Evolutionary conservation across 2,888 invertebrate genomes (phyloP).

Genomic region (Herminia tarsipennalis): DNA sequence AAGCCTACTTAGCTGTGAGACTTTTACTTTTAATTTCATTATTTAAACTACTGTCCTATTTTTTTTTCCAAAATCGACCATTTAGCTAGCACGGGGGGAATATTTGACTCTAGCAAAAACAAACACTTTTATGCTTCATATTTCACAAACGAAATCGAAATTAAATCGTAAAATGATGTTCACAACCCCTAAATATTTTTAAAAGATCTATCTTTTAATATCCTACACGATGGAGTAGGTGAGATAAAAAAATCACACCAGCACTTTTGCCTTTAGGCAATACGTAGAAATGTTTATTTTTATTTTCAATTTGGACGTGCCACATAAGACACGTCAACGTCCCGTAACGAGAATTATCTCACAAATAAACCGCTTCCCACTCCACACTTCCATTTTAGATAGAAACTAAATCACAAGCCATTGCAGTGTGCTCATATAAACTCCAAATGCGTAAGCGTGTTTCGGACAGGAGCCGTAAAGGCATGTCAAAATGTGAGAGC

Average conservation of each 20-base stretch:
- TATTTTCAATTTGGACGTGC: constrained; percentile 23
- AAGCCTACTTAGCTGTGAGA: too few species aligned
- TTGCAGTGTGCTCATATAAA: constrained; percentile 24
- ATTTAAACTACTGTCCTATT: too few species aligned
- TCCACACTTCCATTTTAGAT: constrained; percentile 21
- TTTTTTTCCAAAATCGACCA: too few species aligned
- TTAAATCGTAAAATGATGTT: too few species aligned
- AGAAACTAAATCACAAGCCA: constrained; percentile 30
- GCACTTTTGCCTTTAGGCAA: too few species aligned
- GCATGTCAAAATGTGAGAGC: constrained; percentile 39
- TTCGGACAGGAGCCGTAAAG: constrained; percentile 38
- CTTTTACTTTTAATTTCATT: too few species aligned
- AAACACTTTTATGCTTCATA: too few species aligned
- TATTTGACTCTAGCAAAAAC: too few species aligned
- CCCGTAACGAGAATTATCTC: constrained; percentile 22
- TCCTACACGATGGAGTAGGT: too few species aligned
- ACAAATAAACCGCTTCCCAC: constrained; percentile 18
- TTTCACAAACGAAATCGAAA: too few species aligned
- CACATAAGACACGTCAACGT: constrained; percentile 20
- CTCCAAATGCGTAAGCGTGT: constrained; percentile 41
- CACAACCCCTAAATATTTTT: constrained; percentile 5
- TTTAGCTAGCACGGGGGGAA: too few species aligned
- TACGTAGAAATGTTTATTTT: constrained; percentile 23
- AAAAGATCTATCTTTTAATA: not conserved
- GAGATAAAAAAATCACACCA: too few species aligned